phyloP scores from a whole-genome alignment of 1,140 invertebrate genomes.

The Meloidogyne chitwoodi region DNA sequence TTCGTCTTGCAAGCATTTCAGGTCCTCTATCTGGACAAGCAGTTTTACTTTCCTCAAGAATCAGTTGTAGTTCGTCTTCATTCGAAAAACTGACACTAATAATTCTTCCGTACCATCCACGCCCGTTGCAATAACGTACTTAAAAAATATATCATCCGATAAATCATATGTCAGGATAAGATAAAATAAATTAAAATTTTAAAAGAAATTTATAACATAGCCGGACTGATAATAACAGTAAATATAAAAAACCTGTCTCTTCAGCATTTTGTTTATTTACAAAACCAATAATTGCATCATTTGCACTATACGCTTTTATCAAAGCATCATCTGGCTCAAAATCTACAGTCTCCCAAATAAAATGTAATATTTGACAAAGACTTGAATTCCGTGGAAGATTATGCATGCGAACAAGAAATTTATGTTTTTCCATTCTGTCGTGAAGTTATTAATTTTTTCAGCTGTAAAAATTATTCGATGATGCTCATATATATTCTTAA shows the following conservation, averaged over 20 bases:
- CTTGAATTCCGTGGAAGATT: conserved; percentile 4
- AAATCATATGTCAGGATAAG: no score
- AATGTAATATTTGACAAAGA: conserved; percentile 1
- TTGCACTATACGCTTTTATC: conserved; percentile 9
- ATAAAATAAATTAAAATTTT: no score
- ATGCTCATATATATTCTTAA: no score
- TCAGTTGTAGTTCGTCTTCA: background rate
- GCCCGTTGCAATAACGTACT: conserved; percentile 12
- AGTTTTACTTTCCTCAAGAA: background rate
- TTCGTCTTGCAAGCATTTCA: background rate
- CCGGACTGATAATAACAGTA: no score
- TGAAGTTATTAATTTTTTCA: background rate
- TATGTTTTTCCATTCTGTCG: background rate
- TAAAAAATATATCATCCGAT: no score
- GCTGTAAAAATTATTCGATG: no score
- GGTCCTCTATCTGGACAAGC: background rate
- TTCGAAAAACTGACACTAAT: background rate
- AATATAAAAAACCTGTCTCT: background rate
- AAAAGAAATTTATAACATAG: no score
- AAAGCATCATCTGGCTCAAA: conserved; percentile 13
- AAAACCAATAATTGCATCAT: conserved; percentile 3
- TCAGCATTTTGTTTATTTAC: background rate
- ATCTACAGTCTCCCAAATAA: conserved; percentile 3
- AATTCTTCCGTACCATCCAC: background rate
- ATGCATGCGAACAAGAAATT: conserved; percentile 2